A percentile compares a stretch with the other conserved stretches of the same genome.
Evolutionary conservation across 2,888 invertebrate species (phyloP).

Genomic region (Xanthia togata): DNA sequence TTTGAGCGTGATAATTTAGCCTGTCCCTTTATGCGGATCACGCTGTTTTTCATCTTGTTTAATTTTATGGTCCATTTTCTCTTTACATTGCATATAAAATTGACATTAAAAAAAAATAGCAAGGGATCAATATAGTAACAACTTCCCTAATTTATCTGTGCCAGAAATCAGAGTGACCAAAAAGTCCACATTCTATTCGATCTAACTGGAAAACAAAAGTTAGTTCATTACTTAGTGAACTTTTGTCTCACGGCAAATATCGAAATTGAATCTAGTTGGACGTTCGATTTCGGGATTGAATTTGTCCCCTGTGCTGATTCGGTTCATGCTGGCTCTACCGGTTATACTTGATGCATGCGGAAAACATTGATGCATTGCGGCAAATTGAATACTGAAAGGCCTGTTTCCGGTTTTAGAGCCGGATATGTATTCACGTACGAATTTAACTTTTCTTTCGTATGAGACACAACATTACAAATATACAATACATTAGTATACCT

Average conservation of each 20-base stretch:
- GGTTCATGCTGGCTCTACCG: slow-evolving; percentile 20
- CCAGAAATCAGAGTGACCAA: slow-evolving; percentile 3
- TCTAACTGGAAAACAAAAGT: slow-evolving; percentile 39
- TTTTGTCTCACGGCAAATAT: slow-evolving; percentile 52
- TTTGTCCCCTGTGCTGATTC: slow-evolving; percentile 36
- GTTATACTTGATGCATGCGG: slow-evolving; percentile 23
- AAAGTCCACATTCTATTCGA: slow-evolving; percentile 17
- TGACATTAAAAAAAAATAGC: neutral
- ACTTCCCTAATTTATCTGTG: neutral
- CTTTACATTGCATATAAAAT: neutral
- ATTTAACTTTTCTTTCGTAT: no score
- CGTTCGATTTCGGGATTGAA: slow-evolving; percentile 38
- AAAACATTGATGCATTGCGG: slow-evolving; percentile 43
- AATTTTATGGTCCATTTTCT: slow-evolving; percentile 9
- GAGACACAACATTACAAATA: neutral
- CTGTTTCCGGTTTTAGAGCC: neutral
- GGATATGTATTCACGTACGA: neutral
- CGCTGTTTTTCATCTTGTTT: slow-evolving; percentile 3
- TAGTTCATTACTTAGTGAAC: slow-evolving; percentile 55
- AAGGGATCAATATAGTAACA: neutral
- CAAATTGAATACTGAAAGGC: slow-evolving; percentile 3
- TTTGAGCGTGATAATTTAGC: slow-evolving; percentile 2
- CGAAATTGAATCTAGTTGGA: slow-evolving; percentile 43
- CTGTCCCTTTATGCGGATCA: neutral
- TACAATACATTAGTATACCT: no score